Base-by-base conservation (phyloP, 35 echinoderm and acorn worm genomes). In the Ptychodera flava region DNA sequence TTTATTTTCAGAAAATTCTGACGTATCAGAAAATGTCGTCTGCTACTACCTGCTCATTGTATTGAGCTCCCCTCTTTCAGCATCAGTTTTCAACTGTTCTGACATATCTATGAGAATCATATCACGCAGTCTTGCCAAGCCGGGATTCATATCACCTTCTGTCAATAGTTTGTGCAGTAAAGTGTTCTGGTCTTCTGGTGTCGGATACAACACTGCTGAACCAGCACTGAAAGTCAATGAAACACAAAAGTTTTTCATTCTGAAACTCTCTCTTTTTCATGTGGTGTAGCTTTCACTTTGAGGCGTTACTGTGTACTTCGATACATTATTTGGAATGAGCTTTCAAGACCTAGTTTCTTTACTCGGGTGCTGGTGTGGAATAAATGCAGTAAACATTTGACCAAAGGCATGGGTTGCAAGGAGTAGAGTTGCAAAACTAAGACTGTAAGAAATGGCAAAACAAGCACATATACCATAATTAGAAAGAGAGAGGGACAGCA, bases 21-120 rank as follows among this genome's bases (percentile, higher is more conserved):
- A n/a, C n/a, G n/a, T n/a, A n/a, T n/a, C n/a, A n/a, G n/a, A n/a
- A n/a, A n/a, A n/a, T n/a, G n/a, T n/a, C n/a, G n/a, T n/a, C n/a
- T n/a, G n/a, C n/a, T n/a, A n/a, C 2, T 28, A 83, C 14, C 12
- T 64, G 45, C 45, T 64, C 6, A 64, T 22, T 6, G 45, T 64
- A 22, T 64, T 64, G 22, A 12, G 6, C 22, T 64, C 45, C 22
- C 45, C 45, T 64, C 45, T 64, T 22, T 64, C 45, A 12, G 45
- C 45, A 64, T 64, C 87, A 64, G 86, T 88, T 81, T 85, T 78
- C 34, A 94, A 82, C 29, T 90, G 92, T 78, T 85, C 79, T 35
- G 88, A 79, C 35, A 94, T 52, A 52, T 90, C 89, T 37, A 87
- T 85, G 28, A 94, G 85, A 35, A 94, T 87, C 37, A 94, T 37